Evolutionary conservation across 2,888 invertebrate species (phyloP).

Genomic region (Eledona agricola): DNA sequence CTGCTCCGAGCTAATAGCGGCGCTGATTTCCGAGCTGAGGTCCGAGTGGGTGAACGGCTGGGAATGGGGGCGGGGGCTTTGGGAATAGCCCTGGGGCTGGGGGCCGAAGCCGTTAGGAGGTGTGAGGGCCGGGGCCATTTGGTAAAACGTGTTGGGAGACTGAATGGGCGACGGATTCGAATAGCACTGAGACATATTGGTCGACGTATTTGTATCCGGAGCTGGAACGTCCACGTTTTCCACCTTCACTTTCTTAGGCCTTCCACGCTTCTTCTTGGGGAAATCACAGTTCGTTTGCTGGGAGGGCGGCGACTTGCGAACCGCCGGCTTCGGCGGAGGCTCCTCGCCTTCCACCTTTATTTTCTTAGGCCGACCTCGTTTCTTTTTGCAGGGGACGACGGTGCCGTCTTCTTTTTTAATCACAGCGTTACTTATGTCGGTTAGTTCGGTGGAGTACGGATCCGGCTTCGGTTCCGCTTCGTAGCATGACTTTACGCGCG

Average conservation of each 20-base stretch:
- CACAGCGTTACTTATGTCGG: slow-evolving; percentile 64
- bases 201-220: slow-evolving; percentile 60
- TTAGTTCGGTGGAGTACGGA: slow-evolving; percentile 59
- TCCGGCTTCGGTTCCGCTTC: slow-evolving; percentile 66
- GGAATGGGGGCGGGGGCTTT: slow-evolving; percentile 62
- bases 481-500: slow-evolving; percentile 72
- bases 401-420: slow-evolving; percentile 70
- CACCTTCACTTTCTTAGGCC: slow-evolving; percentile 85
- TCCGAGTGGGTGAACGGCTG: slow-evolving; percentile 75
- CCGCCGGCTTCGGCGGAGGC: slow-evolving; percentile 65
- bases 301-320: slow-evolving; percentile 62
- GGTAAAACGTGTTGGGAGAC: slow-evolving; percentile 64
- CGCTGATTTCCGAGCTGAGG: slow-evolving; percentile 79
- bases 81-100: slow-evolving; percentile 56
- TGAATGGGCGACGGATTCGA: slow-evolving; percentile 64
- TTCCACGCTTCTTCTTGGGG: slow-evolving; percentile 86
- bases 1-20: slow-evolving; percentile 77
- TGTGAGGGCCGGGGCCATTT: slow-evolving; percentile 59
- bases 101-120: slow-evolving; percentile 60
- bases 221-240: slow-evolving; percentile 67
- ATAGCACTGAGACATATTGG: slow-evolving; percentile 64
- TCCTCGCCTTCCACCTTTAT: slow-evolving; percentile 76
- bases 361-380: slow-evolving; percentile 90
- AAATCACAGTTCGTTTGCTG: slow-evolving; percentile 66
- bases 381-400: slow-evolving; percentile 81